Evolutionary conservation across 2,113 vertebrate genomes (phyloP).

Genomic region (Psettodes erumei): DNA sequence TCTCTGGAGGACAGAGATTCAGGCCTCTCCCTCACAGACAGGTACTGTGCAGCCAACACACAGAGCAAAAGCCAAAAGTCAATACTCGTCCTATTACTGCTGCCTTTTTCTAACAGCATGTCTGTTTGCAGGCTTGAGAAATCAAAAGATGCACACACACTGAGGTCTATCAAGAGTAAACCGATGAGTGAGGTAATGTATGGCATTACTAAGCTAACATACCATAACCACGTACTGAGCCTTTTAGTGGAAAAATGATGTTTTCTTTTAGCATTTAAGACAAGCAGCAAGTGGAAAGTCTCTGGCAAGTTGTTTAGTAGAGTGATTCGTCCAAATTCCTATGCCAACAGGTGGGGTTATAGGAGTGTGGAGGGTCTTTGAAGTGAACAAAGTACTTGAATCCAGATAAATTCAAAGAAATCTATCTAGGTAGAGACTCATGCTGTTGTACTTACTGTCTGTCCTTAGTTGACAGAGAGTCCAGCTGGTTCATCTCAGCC

Average conservation of each 20-base stretch:
- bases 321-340: slow-evolving; percentile 26
- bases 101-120: slow-evolving; percentile 3
- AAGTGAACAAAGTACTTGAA: slow-evolving; percentile 4
- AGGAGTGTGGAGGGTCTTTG: neutral
- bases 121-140: slow-evolving; percentile 63
- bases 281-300: slow-evolving; percentile 16
- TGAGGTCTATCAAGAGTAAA: slow-evolving; percentile 49
- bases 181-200: slow-evolving; percentile 59
- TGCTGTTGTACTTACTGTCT: slow-evolving; percentile 31
- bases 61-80: neutral
- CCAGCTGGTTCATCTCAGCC: slow-evolving; percentile 45
- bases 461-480: slow-evolving; percentile 56
- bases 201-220: no score
- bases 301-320: slow-evolving; percentile 12
- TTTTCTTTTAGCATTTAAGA: slow-evolving; percentile 30
- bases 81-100: neutral
- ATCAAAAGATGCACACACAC: slow-evolving; percentile 46
- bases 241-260: neutral
- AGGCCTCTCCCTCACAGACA: slow-evolving; percentile 61
- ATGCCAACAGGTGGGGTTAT: slow-evolving; percentile 26
- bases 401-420: neutral
- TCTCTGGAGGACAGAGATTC: slow-evolving; percentile 74
- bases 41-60: slow-evolving; percentile 44
- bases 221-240: no score
- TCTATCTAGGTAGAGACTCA: neutral